Percentiles rank a stretch among this genome's conserved stretches.
Evolutionary conservation across 2,113 vertebrate species (phyloP).

Genomic region (Serilophus lunatus): DNA sequence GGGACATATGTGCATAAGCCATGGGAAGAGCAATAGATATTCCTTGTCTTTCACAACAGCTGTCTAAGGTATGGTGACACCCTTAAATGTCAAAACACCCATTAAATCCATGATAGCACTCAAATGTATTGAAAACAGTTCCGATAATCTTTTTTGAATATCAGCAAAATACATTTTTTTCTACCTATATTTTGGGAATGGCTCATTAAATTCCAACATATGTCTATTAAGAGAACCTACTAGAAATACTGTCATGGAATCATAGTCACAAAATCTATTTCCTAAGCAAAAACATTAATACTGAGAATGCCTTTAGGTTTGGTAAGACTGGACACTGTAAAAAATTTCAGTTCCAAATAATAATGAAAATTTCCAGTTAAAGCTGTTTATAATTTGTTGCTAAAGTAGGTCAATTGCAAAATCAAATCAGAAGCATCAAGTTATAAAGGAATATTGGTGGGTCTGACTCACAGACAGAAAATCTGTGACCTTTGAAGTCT

Average conservation of each 20-base stretch:
- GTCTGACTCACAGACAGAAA: slow-evolving; percentile 17
- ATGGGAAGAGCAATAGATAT: neutral
- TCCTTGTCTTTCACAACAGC: neutral
- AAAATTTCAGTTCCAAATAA: neutral
- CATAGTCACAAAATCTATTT: neutral
- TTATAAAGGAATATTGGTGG: neutral
- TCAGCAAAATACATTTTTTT: neutral
- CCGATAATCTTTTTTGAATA: neutral
- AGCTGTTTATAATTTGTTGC: neutral
- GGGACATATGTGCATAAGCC: accelerated
- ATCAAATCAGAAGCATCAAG: neutral
- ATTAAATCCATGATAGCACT: neutral
- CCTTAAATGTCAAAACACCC: neutral
- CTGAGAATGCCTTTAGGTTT: neutral
- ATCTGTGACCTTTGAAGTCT: slow-evolving; percentile 65
- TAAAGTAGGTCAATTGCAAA: neutral
- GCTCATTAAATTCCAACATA: neutral
- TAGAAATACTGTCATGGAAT: neutral
- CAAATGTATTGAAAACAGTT: neutral
- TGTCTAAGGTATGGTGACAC: neutral
- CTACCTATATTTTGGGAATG: neutral
- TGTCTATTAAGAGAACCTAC: neutral
- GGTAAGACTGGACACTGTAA: neutral
- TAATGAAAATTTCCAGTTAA: neutral
- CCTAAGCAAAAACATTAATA: neutral